phyloP scores from a whole-genome alignment of 2,797 vertebrate species.

The Limosa lapponica region DNA sequence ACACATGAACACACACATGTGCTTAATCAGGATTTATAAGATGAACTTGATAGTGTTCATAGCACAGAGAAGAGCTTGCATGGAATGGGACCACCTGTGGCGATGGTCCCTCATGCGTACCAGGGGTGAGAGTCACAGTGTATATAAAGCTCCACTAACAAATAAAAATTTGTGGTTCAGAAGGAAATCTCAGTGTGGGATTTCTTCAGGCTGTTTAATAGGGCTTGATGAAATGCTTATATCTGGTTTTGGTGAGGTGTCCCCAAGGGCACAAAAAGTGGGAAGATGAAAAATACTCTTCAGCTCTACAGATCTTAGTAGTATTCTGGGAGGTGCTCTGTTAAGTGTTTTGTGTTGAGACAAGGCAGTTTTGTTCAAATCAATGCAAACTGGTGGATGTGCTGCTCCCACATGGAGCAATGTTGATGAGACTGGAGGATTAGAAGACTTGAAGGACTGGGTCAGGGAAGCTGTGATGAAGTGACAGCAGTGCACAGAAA shows the following conservation, averaged over 20 bases:
- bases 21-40: not conserved
- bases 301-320: not conserved
- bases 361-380: not conserved
- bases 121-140: not conserved
- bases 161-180: not conserved
- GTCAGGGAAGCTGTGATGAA: not conserved
- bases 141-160: not conserved
- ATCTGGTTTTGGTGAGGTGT: not conserved
- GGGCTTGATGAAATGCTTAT: not conserved
- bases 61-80: not conserved
- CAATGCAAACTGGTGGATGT: not conserved
- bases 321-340: not conserved
- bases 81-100: not conserved
- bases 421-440: not conserved
- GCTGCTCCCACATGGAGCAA: not conserved
- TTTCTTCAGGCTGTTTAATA: not conserved
- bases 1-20: fast-evolving
- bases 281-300: not conserved
- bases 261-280: not conserved
- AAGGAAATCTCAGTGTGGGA: not conserved
- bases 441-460: not conserved
- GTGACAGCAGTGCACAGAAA: not conserved
- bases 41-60: not conserved
- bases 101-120: no score
- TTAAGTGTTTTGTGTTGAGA: not conserved